Conservation (phyloP, 2,113 vertebrate species). For the Lagopus muta region DNA sequence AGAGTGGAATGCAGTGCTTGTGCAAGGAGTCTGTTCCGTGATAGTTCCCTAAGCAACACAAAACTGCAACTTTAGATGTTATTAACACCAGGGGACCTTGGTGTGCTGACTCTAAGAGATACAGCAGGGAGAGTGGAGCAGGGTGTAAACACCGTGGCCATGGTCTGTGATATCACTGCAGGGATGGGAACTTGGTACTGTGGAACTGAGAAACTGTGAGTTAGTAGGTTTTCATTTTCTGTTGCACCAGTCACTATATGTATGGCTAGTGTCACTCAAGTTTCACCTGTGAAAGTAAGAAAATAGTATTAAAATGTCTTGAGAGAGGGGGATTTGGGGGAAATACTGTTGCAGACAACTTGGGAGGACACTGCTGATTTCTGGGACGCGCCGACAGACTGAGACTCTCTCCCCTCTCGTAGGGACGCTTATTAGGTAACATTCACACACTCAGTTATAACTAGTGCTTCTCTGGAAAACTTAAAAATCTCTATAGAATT, state of each 20-base stretch:
- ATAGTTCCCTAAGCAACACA: not conserved
- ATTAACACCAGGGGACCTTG: not conserved
- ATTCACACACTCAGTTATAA: not conserved
- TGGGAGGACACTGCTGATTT: not conserved
- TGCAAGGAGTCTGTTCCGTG: not conserved
- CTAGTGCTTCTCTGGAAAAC: not conserved
- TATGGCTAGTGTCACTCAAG: not conserved
- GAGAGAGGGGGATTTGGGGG: not conserved
- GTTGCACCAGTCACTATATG: not conserved
- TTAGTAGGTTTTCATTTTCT: not conserved
- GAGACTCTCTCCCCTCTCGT: not conserved
- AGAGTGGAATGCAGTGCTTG: not conserved
- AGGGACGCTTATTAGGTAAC: not conserved
- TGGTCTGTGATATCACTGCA: not conserved
- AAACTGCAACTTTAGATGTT: not conserved
- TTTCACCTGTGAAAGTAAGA: not conserved
- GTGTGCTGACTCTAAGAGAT: not conserved
- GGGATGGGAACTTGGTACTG: not conserved
- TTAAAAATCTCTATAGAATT: not conserved
- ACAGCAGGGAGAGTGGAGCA: not conserved
- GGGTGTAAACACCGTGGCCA: not conserved
- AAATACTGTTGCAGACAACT: not conserved
- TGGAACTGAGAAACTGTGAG: not conserved
- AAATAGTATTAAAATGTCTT: not conserved
- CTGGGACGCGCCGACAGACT: not conserved